phyloP scores from a whole-genome alignment of 1,140 invertebrate genomes.

The Aricia agestis region DNA sequence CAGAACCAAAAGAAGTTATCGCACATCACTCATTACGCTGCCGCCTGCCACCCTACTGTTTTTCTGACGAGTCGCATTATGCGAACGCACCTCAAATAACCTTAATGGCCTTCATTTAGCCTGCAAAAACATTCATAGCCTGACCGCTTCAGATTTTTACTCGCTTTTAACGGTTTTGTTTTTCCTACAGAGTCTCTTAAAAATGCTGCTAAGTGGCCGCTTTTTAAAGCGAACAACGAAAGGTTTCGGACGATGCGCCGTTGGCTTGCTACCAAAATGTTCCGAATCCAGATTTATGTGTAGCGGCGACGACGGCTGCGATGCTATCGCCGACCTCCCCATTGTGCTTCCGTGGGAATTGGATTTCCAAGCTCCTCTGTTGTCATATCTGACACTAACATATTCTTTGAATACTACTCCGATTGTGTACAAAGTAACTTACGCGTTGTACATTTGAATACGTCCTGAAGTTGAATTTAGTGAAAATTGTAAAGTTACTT shows the following conservation, averaged over 20 bases:
- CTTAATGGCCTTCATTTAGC: conserved; percentile 55
- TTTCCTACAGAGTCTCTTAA: conserved; percentile 4
- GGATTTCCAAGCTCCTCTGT: conserved; percentile 37
- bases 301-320: conserved; percentile 55
- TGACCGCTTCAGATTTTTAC: conserved; percentile 2
- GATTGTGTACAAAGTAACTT: conserved; percentile 9
- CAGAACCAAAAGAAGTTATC: no score
- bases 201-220: conserved; percentile 25
- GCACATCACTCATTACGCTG: no score
- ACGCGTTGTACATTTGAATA: background rate
- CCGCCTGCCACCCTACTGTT: no score
- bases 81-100: conserved; percentile 31
- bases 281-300: conserved; percentile 73
- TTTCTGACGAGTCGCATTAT: background rate
- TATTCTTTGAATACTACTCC: conserved; percentile 21
- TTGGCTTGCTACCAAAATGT: conserved; percentile 72
- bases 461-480: background rate
- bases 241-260: conserved; percentile 37
- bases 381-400: conserved; percentile 38
- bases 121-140: conserved; percentile 28
- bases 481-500: background rate
- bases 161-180: background rate
- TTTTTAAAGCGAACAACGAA: conserved; percentile 29
- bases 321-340: conserved; percentile 55
- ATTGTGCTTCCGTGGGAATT: conserved; percentile 54